phyloP scores from a whole-genome alignment of 2,113 vertebrate genomes.

The Lagopus muta region DNA sequence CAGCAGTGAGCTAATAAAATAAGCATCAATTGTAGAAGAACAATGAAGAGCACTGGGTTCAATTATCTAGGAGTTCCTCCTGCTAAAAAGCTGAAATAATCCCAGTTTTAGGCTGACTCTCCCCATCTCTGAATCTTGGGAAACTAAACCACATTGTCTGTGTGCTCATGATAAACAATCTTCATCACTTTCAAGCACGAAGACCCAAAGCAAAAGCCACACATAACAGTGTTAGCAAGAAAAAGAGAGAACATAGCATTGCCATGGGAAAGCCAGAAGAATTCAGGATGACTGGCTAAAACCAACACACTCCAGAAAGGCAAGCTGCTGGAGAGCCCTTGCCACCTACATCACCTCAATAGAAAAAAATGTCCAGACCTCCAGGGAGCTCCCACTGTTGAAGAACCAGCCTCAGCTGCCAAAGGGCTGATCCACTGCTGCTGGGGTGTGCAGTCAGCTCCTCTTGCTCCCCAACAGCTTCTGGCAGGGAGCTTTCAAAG shows the following conservation, averaged over 20 bases:
- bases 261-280: background rate
- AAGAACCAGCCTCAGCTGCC: background rate
- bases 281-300: background rate
- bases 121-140: background rate
- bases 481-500: background rate
- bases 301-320: background rate
- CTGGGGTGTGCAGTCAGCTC: background rate
- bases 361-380: background rate
- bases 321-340: background rate
- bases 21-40: constrained; percentile 4
- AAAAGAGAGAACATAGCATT: background rate
- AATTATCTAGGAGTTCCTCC: constrained; percentile 17
- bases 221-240: background rate
- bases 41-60: constrained; percentile 30
- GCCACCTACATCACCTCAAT: background rate
- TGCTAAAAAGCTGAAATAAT: constrained; percentile 13
- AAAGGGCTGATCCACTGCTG: background rate
- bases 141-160: constrained; percentile 22
- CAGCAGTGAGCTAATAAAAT: background rate
- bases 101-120: background rate
- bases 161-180: constrained; percentile 26
- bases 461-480: background rate
- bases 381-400: background rate
- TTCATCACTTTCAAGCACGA: constrained; percentile 10
- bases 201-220: background rate